Evolutionary conservation across 2,113 vertebrate species (phyloP), one percentile per base, ranked within the genome.

Genomic region (Callipepla squamata): DNA sequence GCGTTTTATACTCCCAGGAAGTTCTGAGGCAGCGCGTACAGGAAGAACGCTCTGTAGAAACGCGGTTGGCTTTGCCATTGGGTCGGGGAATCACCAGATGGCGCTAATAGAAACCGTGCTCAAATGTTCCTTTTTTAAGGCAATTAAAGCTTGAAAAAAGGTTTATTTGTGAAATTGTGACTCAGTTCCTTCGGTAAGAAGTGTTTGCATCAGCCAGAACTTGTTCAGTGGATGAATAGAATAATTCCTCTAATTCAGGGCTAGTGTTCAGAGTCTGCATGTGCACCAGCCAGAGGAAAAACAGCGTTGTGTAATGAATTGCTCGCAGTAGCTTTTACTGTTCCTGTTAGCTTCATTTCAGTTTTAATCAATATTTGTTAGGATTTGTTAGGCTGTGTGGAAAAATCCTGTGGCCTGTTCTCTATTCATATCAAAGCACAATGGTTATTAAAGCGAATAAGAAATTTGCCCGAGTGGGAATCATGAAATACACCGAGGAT

Each of bases 111-210:
- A 95, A 92, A 91, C 79, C 63, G 59, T 32, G 65, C 91, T 61
- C 77, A 57, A 88, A 83, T 44, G 44, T 22, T 74, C 51, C 11
- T 20, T 75, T 55, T 65, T 65, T 69, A 16, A 16, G 78, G 76
- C 72, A 86, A 85, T 87, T 94, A 92, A 86, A 91, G 65, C 65
- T 78, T 48, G 76, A 57, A 90, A 80, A 79, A 82, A 75, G 73
- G 65, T 85, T 94, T 94, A 65, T 92, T 96, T 87, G 62, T 78
- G 69, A 95, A 84, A 78, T 58, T 88, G 73, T 94, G 91, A 94
- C 68, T 90, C 93, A 86, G 87, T 96, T 94, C 73, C 85, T 96
- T 94, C 66, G 59, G 69, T 34, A 47, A 94, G 58, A 72, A 84
- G 69, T 28, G 75, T 92, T 91, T 96, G 48, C 87, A 92, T 85